These are phyloP conservation scores for Mayetiola destructor DNA, from an alignment of 2,888 invertebrate genomes.

Conservation along the genomic window DNA sequence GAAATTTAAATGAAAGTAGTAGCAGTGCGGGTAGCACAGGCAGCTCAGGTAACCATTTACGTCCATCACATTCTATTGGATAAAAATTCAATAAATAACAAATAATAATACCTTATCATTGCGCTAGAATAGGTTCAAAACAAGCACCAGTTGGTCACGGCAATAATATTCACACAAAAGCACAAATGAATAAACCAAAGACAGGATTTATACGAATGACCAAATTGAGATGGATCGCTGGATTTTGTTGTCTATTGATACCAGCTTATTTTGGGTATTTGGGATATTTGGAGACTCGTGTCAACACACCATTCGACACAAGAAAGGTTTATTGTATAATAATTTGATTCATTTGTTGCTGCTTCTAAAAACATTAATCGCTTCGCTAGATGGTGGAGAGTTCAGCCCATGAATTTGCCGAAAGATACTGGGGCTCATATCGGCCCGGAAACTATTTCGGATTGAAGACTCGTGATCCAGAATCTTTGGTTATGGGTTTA, in stretches of 20 bases:
- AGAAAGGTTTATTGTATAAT: constrained; percentile 45
- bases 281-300: constrained; percentile 75
- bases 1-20: neutral
- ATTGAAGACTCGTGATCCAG: constrained; percentile 75
- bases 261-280: constrained; percentile 62
- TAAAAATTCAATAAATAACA: too few relatives aligned
- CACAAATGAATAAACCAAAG: neutral
- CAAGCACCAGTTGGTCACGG: neutral
- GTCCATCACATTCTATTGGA: too few relatives aligned
- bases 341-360: neutral
- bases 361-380: neutral
- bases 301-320: constrained; percentile 70
- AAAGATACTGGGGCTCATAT: constrained; percentile 89
- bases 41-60: too few relatives aligned
- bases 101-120: too few relatives aligned
- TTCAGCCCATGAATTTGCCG: constrained; percentile 56
- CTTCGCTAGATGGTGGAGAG: constrained; percentile 47
- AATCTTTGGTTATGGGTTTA: constrained; percentile 79
- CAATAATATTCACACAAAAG: neutral
- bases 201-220: constrained; percentile 23
- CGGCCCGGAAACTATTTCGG: constrained; percentile 80
- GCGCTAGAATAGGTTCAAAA: too few relatives aligned
- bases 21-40: neutral
- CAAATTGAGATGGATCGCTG: constrained; percentile 47
- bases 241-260: constrained; percentile 46